Evolutionary conservation across 1,140 invertebrate species (phyloP).

Genomic region (Diorhabda sublineata): DNA sequence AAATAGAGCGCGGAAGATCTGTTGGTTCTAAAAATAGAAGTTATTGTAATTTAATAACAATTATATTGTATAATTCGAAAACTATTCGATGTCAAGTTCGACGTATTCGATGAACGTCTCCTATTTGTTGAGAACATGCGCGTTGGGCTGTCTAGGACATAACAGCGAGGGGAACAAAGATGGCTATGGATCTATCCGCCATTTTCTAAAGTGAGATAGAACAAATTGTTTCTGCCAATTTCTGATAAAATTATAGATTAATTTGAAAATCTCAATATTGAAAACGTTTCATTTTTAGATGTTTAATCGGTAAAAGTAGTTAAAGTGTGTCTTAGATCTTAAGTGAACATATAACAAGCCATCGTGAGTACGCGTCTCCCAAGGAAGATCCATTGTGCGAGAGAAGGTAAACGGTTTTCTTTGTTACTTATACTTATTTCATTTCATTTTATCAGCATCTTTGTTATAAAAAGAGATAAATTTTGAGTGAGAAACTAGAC

Average conservation of each 20-base stretch:
- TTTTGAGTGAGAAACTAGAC: slow-evolving; percentile 34
- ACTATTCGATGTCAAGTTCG: slow-evolving; percentile 8
- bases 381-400: slow-evolving; percentile 30
- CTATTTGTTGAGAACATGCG: slow-evolving; percentile 15
- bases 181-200: slow-evolving; percentile 47
- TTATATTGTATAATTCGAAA: background rate
- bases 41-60: background rate
- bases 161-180: slow-evolving; percentile 44
- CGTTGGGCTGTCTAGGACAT: slow-evolving; percentile 4
- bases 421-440: slow-evolving; percentile 47
- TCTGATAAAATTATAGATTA: slow-evolving; percentile 28
- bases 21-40: background rate
- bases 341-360: slow-evolving; percentile 8
- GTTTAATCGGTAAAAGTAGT: background rate
- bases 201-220: slow-evolving; percentile 50
- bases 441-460: slow-evolving; percentile 47
- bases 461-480: slow-evolving; percentile 47
- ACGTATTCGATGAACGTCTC: slow-evolving; percentile 8
- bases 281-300: slow-evolving; percentile 9
- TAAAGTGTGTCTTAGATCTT: background rate
- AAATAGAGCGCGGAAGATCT: too few relatives aligned
- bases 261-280: slow-evolving; percentile 24
- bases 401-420: slow-evolving; percentile 45
- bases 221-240: slow-evolving; percentile 40
- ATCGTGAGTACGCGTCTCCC: slow-evolving; percentile 27